These are phyloP conservation scores for Synanceia verrucosa DNA, from an alignment of 2,797 vertebrate genomes.

Conservation along the genomic window DNA sequence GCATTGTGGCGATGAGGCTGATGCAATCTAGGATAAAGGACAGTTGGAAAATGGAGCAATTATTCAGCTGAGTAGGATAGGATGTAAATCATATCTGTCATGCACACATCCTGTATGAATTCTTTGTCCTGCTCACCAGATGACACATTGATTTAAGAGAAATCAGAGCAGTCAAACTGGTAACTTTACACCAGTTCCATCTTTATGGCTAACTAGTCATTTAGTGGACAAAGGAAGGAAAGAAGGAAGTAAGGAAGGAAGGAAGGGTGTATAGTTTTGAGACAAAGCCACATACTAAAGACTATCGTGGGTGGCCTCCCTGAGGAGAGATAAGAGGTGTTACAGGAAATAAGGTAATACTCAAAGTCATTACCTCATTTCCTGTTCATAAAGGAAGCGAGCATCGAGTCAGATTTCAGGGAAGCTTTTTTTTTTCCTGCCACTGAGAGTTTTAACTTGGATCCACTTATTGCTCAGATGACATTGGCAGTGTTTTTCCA, in stretches of 20 bases:
- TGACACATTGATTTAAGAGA: background rate
- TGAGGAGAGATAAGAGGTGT: slow-evolving; percentile 45
- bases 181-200: background rate
- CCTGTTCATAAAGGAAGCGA: slow-evolving; percentile 40
- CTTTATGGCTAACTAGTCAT: background rate
- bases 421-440: background rate
- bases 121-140: background rate
- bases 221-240: slow-evolving; percentile 17
- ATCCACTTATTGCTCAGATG: slow-evolving; percentile 32
- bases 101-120: slow-evolving; percentile 40
- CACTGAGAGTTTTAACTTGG: slow-evolving; percentile 4
- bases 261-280: slow-evolving; percentile 15
- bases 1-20: slow-evolving; percentile 67
- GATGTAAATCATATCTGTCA: slow-evolving; percentile 42
- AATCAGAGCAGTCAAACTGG: background rate
- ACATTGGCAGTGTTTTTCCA: slow-evolving; percentile 51
- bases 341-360: slow-evolving; percentile 60
- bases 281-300: slow-evolving; percentile 53
- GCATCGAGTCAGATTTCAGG: background rate
- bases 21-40: slow-evolving; percentile 63
- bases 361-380: slow-evolving; percentile 56
- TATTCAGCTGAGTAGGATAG: slow-evolving; percentile 28
- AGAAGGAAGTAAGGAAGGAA: slow-evolving; percentile 22
- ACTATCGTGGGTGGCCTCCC: slow-evolving; percentile 49
- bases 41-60: slow-evolving; percentile 47